Evolutionary conservation across 2,888 invertebrate species (phyloP).

Genomic region (Ditula angustiorana): DNA sequence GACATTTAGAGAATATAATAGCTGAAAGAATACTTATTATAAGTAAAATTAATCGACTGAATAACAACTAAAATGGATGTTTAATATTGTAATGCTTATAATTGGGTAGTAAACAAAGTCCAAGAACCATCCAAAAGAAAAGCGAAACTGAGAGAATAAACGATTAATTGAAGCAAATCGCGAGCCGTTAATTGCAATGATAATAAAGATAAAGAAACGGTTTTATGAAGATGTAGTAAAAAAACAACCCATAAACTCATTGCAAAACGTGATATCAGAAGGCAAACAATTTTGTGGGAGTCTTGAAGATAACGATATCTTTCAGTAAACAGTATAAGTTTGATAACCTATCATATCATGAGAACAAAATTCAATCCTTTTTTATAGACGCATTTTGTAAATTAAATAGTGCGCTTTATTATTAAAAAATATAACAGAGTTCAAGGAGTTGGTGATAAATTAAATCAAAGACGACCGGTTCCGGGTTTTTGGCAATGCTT

Average conservation of each 20-base stretch:
- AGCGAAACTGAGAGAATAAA: neutral
- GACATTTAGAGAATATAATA: no score
- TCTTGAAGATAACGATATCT: conserved; percentile 25
- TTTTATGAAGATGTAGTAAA: conserved; percentile 11
- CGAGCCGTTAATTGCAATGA: conserved; percentile 33
- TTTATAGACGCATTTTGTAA: neutral
- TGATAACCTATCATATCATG: conserved; percentile 34
- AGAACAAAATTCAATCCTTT: conserved; percentile 19
- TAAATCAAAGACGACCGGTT: neutral
- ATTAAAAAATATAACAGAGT: neutral
- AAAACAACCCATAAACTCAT: conserved; percentile 17
- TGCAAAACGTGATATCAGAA: conserved; percentile 26
- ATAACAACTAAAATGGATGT: no score
- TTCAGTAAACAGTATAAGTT: conserved; percentile 35
- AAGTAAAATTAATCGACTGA: no score
- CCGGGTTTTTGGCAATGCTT: neutral
- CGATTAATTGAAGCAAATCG: conserved; percentile 15
- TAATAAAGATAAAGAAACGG: conserved; percentile 10
- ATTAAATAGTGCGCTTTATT: neutral
- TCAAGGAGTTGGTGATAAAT: neutral
- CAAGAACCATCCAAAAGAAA: no score
- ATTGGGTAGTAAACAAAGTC: no score
- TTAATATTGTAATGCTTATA: no score
- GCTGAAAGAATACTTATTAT: no score
- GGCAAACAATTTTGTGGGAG: conserved; percentile 36